Evolutionary conservation across 2,888 invertebrate species (phyloP), one percentile per base, ranked within the genome.

Genomic region (Platynereis dumerilii): DNA sequence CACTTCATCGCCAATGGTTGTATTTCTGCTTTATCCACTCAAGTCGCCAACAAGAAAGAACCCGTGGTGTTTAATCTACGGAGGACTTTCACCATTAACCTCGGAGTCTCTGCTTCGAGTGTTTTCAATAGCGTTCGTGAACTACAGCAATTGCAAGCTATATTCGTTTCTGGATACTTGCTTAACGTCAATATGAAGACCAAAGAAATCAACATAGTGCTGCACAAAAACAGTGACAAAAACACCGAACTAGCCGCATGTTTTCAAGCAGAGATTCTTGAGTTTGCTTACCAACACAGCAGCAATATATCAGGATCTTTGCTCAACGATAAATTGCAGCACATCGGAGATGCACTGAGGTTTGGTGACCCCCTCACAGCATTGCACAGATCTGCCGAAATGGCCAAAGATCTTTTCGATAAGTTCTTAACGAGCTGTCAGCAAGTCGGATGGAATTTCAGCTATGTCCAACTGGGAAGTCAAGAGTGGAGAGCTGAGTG

Each of bases 241-340:
- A 81, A 83, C 58, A 89, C 90, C 72, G 84, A 90, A n/a, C 77
- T 92, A 12, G 86, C 88, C 76, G 89, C 89, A 3, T 91, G 90
- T 79, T 90, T 90, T 72, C 89, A 91, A 76, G 90, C 90, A 3
- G 87, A 89, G 28, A 78, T 91, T 61, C 84, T 88, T 24, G 87
- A 86, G 58, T 88, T 87, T 55, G 85, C 85, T 48, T 60, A 69
- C 24, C 69, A 68, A 88, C 89, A 29, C n/a, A 22, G 48, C 48
- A 48, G n/a, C 48, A 5, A n/a, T 48, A 5, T 48, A 34, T 7
- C 34, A 12, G 34, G 34, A 12, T 34, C 52, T 24, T 22, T 20
- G 24, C 15, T 52, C 10, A 52, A 24, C 52, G 24, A 52, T 10
- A 20, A 24, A 3, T 17, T 20, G 52, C 20, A 52, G 52, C 20